Percentiles rank a stretch among this genome's conserved stretches.
phyloP scores from a whole-genome alignment of 2,888 invertebrate genomes.

The Limnephilus lunatus region DNA sequence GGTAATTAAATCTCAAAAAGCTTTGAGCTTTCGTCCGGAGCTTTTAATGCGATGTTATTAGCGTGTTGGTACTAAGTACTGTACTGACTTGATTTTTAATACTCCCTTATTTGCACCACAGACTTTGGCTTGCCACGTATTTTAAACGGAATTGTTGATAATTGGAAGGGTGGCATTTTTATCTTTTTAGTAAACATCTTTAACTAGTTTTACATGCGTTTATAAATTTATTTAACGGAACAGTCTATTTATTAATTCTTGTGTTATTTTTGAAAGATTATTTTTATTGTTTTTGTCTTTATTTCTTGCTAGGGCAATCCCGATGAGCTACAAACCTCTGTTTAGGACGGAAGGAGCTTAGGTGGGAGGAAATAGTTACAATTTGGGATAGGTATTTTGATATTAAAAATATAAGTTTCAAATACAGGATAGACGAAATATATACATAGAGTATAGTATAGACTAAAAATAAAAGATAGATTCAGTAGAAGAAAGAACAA shows the following conservation, averaged over 20 bases:
- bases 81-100: neutral
- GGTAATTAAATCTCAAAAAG: constrained; percentile 64
- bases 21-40: constrained; percentile 56
- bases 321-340: too few relatives aligned
- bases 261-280: neutral
- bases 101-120: neutral
- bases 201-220: neutral
- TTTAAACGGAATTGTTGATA: neutral
- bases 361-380: too few relatives aligned
- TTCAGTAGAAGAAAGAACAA: too few relatives aligned
- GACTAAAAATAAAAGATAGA: too few relatives aligned
- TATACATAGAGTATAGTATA: too few relatives aligned
- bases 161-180: neutral
- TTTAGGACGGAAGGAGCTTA: too few relatives aligned
- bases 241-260: neutral
- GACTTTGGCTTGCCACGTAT: neutral
- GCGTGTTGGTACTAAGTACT: constrained; percentile 32
- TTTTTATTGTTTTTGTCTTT: too few relatives aligned
- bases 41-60: constrained; percentile 62
- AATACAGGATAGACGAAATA: too few relatives aligned
- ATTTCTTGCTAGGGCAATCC: too few relatives aligned
- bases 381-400: too few relatives aligned
- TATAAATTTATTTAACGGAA: neutral
- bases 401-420: too few relatives aligned
- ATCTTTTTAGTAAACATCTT: neutral